phyloP scores from a whole-genome alignment of 2,888 invertebrate genomes.

The Temnothorax rugatulus region DNA sequence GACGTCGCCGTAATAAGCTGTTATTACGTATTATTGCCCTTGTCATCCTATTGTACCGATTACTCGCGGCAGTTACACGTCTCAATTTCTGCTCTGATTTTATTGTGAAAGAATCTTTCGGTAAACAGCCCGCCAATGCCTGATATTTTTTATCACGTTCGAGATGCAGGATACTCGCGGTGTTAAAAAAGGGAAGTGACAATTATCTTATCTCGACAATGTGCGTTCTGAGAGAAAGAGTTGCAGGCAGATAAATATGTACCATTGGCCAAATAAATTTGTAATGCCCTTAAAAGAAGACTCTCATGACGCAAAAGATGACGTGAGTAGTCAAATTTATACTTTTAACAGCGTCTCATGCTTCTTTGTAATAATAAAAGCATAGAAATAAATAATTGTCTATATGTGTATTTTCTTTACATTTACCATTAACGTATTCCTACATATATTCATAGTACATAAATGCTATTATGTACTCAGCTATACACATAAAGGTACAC shows the following conservation, averaged over 20 bases:
- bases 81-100: slow-evolving; percentile 51
- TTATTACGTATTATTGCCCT: slow-evolving; percentile 75
- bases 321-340: background rate
- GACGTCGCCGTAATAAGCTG: slow-evolving; percentile 68
- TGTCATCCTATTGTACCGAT: slow-evolving; percentile 72
- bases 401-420: background rate
- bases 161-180: slow-evolving; percentile 15
- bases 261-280: slow-evolving; percentile 34
- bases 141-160: slow-evolving; percentile 39
- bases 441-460: background rate
- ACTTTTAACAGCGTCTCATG: background rate
- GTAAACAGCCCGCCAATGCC: background rate
- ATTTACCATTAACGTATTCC: background rate
- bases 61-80: slow-evolving; percentile 50
- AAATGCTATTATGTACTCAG: background rate
- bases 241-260: slow-evolving; percentile 21
- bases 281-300: background rate
- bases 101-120: background rate
- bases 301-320: too few species aligned
- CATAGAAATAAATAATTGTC: background rate
- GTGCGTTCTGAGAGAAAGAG: slow-evolving; percentile 30
- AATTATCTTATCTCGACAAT: slow-evolving; percentile 71
- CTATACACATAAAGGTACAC: background rate
- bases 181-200: slow-evolving; percentile 61
- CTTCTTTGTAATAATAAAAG: background rate